phyloP scores from a whole-genome alignment of 2,797 vertebrate species.

The Dendrocincla tyrannina region DNA sequence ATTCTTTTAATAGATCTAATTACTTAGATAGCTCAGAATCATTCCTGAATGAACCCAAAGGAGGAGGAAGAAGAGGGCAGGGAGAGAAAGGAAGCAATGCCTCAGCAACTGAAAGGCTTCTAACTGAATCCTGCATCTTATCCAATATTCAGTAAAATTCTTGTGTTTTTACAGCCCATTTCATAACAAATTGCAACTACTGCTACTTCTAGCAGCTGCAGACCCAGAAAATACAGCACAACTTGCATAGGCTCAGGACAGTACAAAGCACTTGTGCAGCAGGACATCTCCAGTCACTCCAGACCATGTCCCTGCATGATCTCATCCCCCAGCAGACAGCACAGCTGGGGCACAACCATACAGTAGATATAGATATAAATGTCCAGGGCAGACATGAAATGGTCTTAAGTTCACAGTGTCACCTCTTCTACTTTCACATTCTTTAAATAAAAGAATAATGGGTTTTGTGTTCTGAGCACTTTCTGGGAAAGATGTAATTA shows the following conservation, averaged over 20 bases:
- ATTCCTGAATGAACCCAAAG: neutral
- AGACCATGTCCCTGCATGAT: accelerated
- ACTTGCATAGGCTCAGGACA: accelerated
- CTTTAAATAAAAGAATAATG: neutral
- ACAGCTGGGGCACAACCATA: neutral
- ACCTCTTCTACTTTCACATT: neutral
- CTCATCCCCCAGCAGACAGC: neutral
- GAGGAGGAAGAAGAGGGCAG: neutral
- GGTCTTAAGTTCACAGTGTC: neutral
- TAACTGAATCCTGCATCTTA: neutral
- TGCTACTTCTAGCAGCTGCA: neutral
- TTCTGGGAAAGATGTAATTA: conserved; percentile 8
- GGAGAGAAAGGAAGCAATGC: neutral
- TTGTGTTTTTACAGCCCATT: neutral
- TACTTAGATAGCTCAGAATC: neutral
- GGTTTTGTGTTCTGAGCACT: neutral
- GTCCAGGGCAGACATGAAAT: neutral
- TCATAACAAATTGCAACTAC: neutral
- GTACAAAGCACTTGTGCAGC: neutral
- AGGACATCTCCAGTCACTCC: neutral
- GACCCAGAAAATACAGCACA: neutral
- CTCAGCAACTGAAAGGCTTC: neutral
- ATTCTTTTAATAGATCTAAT: neutral
- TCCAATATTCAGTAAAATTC: neutral
- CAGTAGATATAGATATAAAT: neutral